These are phyloP conservation scores for Bombycilla garrulus DNA, from an alignment of 2,113 vertebrate genomes.

Conservation along the genomic window DNA sequence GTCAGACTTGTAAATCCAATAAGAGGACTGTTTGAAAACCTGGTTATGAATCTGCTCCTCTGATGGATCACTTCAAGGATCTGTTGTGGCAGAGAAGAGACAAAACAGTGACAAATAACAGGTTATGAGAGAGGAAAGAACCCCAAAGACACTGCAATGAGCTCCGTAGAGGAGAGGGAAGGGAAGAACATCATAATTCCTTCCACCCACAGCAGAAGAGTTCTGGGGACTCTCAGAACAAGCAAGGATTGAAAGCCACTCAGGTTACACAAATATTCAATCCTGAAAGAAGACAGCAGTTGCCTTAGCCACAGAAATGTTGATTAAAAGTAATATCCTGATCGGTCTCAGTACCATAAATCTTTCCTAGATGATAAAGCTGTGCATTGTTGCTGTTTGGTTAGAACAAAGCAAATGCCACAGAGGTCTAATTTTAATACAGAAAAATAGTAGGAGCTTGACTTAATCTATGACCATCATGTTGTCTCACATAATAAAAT, in stretches of 20 bases:
- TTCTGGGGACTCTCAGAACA: neutral
- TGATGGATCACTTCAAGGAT: neutral
- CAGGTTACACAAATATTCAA: neutral
- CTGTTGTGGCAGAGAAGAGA: neutral
- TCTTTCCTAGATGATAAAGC: neutral
- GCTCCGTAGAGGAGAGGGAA: neutral
- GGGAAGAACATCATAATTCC: neutral
- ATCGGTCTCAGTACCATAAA: neutral
- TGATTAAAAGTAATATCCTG: constrained; percentile 15
- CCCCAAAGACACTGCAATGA: neutral
- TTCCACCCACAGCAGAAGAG: neutral
- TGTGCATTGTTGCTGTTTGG: neutral
- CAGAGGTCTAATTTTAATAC: neutral
- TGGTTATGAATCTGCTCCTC: neutral
- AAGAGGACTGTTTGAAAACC: neutral
- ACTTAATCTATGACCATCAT: neutral
- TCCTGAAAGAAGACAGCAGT: neutral
- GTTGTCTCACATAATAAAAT: neutral
- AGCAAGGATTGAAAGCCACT: neutral
- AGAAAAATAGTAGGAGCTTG: constrained; percentile 10
- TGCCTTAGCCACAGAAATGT: neutral
- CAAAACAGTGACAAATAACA: neutral
- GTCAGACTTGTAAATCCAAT: neutral
- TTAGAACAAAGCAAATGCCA: constrained; percentile 14
- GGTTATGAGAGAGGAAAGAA: neutral